Conservation (phyloP, 2,797 vertebrate genomes). For the Oreochromis grahami region DNA sequence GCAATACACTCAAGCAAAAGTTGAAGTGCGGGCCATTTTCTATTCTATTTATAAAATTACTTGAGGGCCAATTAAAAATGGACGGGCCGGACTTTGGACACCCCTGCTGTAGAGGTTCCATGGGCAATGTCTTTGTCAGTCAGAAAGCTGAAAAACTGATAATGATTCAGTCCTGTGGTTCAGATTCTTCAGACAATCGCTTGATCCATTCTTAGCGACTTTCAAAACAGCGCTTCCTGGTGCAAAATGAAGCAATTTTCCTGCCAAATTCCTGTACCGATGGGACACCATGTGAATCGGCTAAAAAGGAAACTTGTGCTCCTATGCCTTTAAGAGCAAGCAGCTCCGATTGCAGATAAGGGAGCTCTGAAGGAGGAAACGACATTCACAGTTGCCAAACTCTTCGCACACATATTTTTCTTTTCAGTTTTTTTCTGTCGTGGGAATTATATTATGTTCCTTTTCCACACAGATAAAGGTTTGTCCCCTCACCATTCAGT, state of each 20-base stretch:
- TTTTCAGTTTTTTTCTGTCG: constrained; percentile 12
- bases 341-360: constrained; percentile 46
- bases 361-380: constrained; percentile 34
- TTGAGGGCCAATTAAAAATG: too few species aligned
- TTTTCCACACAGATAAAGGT: constrained; percentile 40
- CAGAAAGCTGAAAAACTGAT: neutral
- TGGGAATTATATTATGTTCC: constrained; percentile 57
- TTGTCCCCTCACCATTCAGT: constrained; percentile 20
- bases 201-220: neutral
- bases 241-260: neutral
- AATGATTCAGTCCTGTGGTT: neutral
- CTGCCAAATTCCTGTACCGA: neutral
- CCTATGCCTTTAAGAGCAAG: constrained; percentile 16
- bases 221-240: neutral
- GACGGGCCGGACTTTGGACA: too few species aligned
- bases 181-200: neutral
- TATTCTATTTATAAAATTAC: too few species aligned
- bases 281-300: neutral
- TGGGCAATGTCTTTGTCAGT: neutral
- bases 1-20: too few species aligned
- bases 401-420: neutral
- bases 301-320: neutral
- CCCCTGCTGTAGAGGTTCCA: neutral
- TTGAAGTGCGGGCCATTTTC: too few species aligned
- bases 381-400: constrained; percentile 44